phyloP scores from a whole-genome alignment of 2,888 invertebrate species.

The Achlya flavicornis region DNA sequence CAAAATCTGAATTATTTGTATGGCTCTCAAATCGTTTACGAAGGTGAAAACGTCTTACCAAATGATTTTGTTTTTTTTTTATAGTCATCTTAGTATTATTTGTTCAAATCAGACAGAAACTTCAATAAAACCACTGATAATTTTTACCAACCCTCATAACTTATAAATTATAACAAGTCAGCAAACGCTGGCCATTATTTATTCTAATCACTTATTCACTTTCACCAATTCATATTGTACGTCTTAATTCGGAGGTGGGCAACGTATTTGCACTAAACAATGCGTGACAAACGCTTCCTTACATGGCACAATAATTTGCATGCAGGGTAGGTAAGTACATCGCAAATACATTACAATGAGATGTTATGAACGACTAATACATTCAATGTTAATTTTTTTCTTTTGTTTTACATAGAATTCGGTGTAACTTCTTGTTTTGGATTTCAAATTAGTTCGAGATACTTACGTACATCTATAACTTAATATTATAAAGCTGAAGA shows the following conservation, averaged over 20 bases:
- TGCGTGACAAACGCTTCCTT: constrained; percentile 26
- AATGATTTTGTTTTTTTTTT: too few relatives aligned
- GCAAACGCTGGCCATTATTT: constrained; percentile 23
- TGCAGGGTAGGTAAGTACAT: constrained; percentile 6
- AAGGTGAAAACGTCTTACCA: too few relatives aligned
- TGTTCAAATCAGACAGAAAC: too few relatives aligned
- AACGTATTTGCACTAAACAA: constrained; percentile 32
- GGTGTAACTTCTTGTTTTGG: constrained; percentile 15
- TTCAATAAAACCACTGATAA: too few relatives aligned
- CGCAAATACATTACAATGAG: constrained; percentile 20
- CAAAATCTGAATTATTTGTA: too few relatives aligned
- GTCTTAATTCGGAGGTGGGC: constrained; percentile 36
- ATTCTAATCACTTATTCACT: constrained; percentile 47
- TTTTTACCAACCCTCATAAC: too few relatives aligned
- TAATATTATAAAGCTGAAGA: too few relatives aligned
- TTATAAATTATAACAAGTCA: background rate
- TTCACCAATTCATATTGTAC: constrained; percentile 45
- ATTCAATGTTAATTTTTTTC: constrained; percentile 25
- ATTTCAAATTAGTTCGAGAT: constrained; percentile 6
- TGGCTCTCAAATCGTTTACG: too few relatives aligned
- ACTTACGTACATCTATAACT: background rate
- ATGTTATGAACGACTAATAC: constrained; percentile 25
- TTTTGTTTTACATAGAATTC: constrained; percentile 14
- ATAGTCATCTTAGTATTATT: too few relatives aligned
- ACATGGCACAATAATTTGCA: constrained; percentile 11